Percentiles rank a stretch among this genome's conserved stretches.
phyloP scores from a whole-genome alignment of 2,888 invertebrate genomes.

The Metopia argyrocephala region DNA sequence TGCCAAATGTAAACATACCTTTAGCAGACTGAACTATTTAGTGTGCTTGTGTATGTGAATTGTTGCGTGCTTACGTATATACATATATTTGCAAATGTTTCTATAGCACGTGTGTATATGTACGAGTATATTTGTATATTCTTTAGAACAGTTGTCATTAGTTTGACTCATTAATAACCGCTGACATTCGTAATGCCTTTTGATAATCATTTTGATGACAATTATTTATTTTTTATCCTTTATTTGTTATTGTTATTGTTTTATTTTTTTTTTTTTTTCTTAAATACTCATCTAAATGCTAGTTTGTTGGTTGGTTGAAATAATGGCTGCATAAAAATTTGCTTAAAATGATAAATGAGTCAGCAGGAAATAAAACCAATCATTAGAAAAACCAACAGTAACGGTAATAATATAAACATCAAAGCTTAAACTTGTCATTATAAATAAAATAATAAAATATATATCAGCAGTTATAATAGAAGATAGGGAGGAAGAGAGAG shows the following conservation, averaged over 20 bases:
- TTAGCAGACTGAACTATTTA: not conserved
- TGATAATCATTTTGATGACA: constrained; percentile 41
- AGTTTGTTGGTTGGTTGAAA: not conserved
- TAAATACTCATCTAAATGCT: not conserved
- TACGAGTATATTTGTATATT: constrained; percentile 41
- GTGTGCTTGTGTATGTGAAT: not conserved
- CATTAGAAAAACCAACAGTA: constrained; percentile 32
- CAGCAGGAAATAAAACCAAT: constrained; percentile 32
- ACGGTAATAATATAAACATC: constrained; percentile 37
- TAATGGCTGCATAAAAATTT: constrained; percentile 16
- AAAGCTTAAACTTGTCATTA: constrained; percentile 60
- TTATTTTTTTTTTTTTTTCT: no score
- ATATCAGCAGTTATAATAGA: constrained; percentile 6
- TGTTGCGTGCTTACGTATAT: not conserved
- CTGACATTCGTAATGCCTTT: constrained; percentile 52
- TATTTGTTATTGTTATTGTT: no score
- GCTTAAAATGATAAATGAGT: constrained; percentile 12
- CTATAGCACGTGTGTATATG: not conserved
- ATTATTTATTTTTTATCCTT: not conserved
- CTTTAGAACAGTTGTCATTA: constrained; percentile 44
- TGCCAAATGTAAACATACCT: no score
- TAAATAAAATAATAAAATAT: constrained; percentile 38
- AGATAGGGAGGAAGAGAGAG: no score
- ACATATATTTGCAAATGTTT: not conserved
- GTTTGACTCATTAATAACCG: constrained; percentile 57